A percentile compares a stretch with the other conserved stretches of the same genome.
phyloP scores from a whole-genome alignment of 1,140 invertebrate genomes.

The Bombus sibiricus region DNA sequence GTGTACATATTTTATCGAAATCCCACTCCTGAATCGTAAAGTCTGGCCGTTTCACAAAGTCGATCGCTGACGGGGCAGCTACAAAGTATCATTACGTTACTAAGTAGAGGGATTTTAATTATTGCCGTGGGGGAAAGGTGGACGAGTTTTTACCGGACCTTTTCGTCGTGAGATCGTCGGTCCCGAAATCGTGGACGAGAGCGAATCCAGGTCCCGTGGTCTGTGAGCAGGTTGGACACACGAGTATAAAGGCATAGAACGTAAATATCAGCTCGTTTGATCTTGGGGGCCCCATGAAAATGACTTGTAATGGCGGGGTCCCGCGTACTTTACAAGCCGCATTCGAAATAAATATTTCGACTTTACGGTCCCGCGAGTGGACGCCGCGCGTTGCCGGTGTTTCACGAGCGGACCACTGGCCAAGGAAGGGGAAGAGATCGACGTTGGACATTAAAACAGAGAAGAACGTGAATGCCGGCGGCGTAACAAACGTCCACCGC shows the following conservation, averaged over 20 bases:
- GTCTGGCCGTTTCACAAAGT: neutral
- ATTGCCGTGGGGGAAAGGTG: neutral
- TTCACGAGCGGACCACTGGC: constrained; percentile 43
- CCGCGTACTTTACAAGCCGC: constrained; percentile 71
- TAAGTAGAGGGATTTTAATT: constrained; percentile 23
- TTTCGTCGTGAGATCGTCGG: neutral
- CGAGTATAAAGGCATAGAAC: constrained; percentile 68
- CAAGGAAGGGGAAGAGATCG: constrained; percentile 25
- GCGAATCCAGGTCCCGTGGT: too few relatives aligned
- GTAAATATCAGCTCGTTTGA: constrained; percentile 72
- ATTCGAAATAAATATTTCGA: constrained; percentile 78
- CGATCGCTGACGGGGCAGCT: neutral
- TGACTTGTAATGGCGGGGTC: constrained; percentile 73
- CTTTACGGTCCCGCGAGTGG: constrained; percentile 67
- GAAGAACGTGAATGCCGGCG: constrained; percentile 44
- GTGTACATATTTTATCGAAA: neutral
- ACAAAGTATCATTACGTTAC: neutral
- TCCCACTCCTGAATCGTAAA: neutral
- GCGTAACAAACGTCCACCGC: constrained; percentile 27
- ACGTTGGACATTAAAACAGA: constrained; percentile 63
- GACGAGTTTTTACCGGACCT: neutral
- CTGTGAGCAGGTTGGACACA: constrained; percentile 23
- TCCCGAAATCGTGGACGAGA: neutral
- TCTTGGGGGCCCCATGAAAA: constrained; percentile 69
- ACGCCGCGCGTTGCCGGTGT: constrained; percentile 60